A percentile compares a stretch with the other conserved stretches of the same genome.
phyloP scores from a whole-genome alignment of 2,113 vertebrate species.

The Clarias magur region DNA sequence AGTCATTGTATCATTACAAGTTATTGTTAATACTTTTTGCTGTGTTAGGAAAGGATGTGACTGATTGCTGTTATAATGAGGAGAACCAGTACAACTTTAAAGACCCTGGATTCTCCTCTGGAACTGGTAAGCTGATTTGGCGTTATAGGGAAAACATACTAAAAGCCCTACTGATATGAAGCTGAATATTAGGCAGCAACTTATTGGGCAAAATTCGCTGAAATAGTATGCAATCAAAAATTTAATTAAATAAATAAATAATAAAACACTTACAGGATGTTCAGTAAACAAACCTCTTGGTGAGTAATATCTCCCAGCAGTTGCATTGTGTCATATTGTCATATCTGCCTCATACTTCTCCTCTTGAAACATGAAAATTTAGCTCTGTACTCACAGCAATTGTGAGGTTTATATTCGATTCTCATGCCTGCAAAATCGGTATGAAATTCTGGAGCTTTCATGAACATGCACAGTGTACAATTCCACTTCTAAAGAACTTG shows the following conservation, averaged over 20 bases:
- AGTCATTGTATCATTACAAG: background rate
- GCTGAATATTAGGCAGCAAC: background rate
- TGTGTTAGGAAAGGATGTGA: slow-evolving; percentile 86
- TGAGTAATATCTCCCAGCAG: slow-evolving; percentile 29
- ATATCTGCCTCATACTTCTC: background rate
- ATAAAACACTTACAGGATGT: background rate
- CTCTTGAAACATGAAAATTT: slow-evolving; percentile 30
- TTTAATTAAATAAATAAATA: too few relatives aligned
- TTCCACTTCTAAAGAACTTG: background rate
- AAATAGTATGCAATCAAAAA: background rate
- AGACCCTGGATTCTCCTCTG: slow-evolving; percentile 90
- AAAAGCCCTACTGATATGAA: background rate
- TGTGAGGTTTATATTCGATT: background rate
- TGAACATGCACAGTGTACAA: background rate
- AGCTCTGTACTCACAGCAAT: background rate
- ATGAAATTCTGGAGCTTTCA: background rate
- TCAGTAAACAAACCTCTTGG: background rate
- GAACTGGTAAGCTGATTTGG: slow-evolving; percentile 81
- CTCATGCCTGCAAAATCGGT: background rate
- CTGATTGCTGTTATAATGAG: slow-evolving; percentile 95
- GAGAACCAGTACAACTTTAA: slow-evolving; percentile 95
- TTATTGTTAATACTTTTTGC: slow-evolving; percentile 10
- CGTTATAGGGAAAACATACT: background rate
- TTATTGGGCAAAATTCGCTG: background rate
- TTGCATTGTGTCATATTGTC: background rate